phyloP scores from a whole-genome alignment of 2,888 invertebrate genomes.

The Trichopria drosophilae region DNA sequence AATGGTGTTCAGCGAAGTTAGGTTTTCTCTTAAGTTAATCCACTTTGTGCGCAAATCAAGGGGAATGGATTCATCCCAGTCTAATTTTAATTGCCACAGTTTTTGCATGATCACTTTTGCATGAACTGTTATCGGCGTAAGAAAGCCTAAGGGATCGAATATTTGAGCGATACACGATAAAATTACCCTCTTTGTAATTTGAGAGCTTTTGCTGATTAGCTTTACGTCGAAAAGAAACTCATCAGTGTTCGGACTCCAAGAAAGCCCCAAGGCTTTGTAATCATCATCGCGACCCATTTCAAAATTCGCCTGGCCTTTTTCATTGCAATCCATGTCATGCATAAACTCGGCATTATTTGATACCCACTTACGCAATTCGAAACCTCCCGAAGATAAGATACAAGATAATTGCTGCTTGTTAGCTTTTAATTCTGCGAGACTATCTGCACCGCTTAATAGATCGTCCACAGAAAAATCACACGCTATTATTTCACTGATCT shows the following conservation, averaged over 20 bases:
- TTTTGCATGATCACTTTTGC: slow-evolving; percentile 7
- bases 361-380: slow-evolving; percentile 6
- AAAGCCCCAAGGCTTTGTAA: slow-evolving; percentile 5
- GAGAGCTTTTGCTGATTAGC: no score
- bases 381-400: neutral
- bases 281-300: no score
- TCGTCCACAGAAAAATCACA: slow-evolving; percentile 12
- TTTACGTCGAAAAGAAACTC: no score
- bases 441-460: no score
- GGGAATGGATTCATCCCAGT: slow-evolving; percentile 15
- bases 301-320: no score
- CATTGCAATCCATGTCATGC: neutral
- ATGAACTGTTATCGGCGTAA: neutral
- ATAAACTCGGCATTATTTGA: slow-evolving; percentile 3
- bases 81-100: neutral
- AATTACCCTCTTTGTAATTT: no score
- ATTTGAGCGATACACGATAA: no score
- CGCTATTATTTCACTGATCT: neutral
- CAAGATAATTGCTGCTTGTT: neutral
- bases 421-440: neutral
- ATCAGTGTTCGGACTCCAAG: slow-evolving; percentile 4
- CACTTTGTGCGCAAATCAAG: neutral
- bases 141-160: no score
- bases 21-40: neutral
- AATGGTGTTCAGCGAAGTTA: neutral